Conservation (phyloP, 2,797 vertebrate species). For the Schizopygopsis malacanthus region DNA sequence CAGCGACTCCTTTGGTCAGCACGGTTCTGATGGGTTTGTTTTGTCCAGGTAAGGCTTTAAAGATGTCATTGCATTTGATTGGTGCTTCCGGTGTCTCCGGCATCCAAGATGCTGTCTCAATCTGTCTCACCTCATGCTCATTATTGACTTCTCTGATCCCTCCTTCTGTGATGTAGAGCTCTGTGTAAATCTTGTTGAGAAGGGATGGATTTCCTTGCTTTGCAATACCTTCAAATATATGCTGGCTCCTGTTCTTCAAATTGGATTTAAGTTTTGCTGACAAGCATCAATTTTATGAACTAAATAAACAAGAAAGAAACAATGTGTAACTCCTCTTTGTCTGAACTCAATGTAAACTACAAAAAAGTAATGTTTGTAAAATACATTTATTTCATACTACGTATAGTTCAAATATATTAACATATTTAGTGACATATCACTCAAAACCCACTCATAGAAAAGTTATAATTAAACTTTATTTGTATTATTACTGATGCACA, state of each 20-base stretch:
- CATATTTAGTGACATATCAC: no score
- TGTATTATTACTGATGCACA: no score
- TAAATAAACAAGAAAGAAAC: constrained; percentile 8
- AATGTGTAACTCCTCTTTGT: background rate
- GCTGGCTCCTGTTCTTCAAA: constrained; percentile 47
- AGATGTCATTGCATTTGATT: constrained; percentile 14
- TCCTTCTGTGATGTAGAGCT: constrained; percentile 57
- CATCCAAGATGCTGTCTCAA: constrained; percentile 26
- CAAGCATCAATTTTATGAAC: constrained; percentile 23
- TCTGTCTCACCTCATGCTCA: constrained; percentile 49
- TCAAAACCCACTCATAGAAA: no score
- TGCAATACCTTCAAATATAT: constrained; percentile 55
- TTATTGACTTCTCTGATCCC: constrained; percentile 48
- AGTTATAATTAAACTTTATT: no score
- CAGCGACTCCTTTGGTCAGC: constrained; percentile 21
- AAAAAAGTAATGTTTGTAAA: no score
- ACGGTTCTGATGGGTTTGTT: background rate
- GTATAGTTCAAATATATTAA: no score
- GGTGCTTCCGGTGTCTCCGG: constrained; percentile 36
- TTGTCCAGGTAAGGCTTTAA: constrained; percentile 5
- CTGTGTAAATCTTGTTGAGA: constrained; percentile 29
- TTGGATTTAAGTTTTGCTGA: constrained; percentile 41
- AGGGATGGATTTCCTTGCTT: constrained; percentile 46
- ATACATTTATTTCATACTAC: no score
- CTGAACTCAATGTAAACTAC: background rate